Conservation (phyloP, 2,888 invertebrate genomes). For the Teleogryllus oceanicus region DNA sequence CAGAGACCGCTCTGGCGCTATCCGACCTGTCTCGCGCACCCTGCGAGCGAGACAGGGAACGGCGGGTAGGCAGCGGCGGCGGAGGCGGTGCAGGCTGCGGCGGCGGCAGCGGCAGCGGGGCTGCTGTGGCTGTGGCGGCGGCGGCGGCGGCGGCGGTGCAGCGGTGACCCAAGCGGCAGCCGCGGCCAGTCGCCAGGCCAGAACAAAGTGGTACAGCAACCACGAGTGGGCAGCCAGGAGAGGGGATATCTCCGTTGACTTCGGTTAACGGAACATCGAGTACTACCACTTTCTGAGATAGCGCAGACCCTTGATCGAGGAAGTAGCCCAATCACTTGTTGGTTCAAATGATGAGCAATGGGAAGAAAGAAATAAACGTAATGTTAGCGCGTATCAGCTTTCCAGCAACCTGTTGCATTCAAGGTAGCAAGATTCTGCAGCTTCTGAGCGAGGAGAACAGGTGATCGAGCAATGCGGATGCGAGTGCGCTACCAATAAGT, state of each 20-base stretch:
- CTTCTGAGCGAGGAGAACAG: too few species aligned
- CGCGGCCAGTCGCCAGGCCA: neutral
- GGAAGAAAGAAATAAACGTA: too few species aligned
- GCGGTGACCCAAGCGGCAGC: neutral
- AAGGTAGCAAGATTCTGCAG: too few species aligned
- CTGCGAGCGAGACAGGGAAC: neutral
- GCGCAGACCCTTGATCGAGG: neutral
- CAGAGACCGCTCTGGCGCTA: too few species aligned
- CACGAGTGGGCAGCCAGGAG: neutral
- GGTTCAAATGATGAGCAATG: too few species aligned
- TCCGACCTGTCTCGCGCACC: too few species aligned
- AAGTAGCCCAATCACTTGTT: too few species aligned
- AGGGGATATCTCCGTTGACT: neutral
- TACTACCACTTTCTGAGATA: conserved; percentile 6
- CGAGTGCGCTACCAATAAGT: too few species aligned
- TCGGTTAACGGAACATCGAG: conserved; percentile 5
- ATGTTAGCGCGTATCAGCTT: too few species aligned
- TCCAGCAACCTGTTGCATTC: too few species aligned
- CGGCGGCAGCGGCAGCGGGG: neutral
- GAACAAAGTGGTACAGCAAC: conserved; percentile 18
- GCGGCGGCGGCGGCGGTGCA: neutral
- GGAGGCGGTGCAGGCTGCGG: neutral
- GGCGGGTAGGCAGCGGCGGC: neutral
- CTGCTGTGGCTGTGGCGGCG: neutral
- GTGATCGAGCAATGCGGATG: too few species aligned